Conservation (phyloP, 2,888 invertebrate species). For the Crepidodera aurea region DNA sequence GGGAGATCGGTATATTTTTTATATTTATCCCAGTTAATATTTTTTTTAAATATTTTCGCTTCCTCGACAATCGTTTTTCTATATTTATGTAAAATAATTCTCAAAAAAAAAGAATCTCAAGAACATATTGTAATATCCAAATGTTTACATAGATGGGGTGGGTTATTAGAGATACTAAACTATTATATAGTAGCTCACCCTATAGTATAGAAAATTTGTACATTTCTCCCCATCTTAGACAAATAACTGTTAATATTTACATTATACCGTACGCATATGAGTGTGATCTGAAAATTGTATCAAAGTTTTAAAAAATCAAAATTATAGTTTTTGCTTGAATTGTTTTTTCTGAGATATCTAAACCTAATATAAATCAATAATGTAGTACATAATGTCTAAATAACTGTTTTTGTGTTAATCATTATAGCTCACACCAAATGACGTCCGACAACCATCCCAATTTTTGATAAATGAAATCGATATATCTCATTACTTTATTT, state of each 20-base stretch:
- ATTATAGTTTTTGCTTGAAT: no score
- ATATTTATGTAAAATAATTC: conserved; percentile 3
- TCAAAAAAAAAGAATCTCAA: neutral
- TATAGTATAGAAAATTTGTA: neutral
- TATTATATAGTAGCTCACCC: neutral
- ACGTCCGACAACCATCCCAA: no score
- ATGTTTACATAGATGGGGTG: neutral
- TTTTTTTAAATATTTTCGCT: neutral
- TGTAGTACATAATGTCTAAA: no score
- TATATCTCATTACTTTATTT: no score
- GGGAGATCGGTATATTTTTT: conserved; percentile 3
- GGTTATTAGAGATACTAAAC: neutral
- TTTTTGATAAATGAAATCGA: no score
- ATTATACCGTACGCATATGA: neutral
- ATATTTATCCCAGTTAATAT: neutral
- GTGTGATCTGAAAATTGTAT: neutral
- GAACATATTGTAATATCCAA: neutral
- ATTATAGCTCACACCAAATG: no score
- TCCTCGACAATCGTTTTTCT: conserved; percentile 13
- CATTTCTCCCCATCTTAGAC: neutral
- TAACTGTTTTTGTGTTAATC: no score
- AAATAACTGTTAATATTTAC: neutral
- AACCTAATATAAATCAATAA: no score
- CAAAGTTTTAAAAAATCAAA: neutral
- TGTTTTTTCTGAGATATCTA: no score